Evolutionary conservation across 2,797 vertebrate genomes (phyloP).

Genomic region (Antennarius maculatus): DNA sequence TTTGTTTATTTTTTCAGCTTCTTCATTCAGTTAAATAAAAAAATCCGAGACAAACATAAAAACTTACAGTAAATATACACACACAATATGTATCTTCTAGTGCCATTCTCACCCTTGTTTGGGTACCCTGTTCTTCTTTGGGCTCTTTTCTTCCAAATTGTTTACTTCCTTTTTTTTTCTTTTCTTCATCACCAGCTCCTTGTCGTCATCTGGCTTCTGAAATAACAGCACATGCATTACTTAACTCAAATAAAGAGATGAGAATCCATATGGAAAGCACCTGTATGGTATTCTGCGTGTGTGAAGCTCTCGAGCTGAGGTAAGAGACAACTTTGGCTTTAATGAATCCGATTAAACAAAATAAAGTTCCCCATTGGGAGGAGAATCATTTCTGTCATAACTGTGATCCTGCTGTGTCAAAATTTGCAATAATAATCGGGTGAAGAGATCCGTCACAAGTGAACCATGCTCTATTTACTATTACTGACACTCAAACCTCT

Average conservation of each 20-base stretch:
- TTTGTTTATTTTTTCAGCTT: no score
- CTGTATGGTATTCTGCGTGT: background rate
- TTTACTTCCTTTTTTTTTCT: slow-evolving; percentile 90
- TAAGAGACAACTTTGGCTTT: slow-evolving; percentile 8
- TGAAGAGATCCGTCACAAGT: background rate
- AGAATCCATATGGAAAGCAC: slow-evolving; percentile 2
- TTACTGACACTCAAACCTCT: slow-evolving; percentile 2
- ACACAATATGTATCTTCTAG: background rate
- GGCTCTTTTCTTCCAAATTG: slow-evolving; percentile 84
- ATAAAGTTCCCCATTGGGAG: no score
- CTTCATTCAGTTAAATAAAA: no score
- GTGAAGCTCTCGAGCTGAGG: no score
- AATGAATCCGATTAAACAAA: no score
- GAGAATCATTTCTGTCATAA: no score
- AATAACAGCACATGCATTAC: slow-evolving; percentile 22
- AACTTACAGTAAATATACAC: background rate
- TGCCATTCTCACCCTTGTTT: slow-evolving; percentile 84
- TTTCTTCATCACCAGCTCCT: slow-evolving; percentile 88
- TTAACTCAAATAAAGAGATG: slow-evolving; percentile 22
- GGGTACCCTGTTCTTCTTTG: slow-evolving; percentile 87
- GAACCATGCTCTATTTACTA: background rate
- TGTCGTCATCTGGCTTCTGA: slow-evolving; percentile 82
- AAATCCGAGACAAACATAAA: background rate
- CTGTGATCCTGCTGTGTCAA: no score
- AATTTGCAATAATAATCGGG: background rate